These are phyloP conservation scores for Mechanitis messenoides DNA, from an alignment of 2,888 invertebrate genomes.

Conservation along the genomic window DNA sequence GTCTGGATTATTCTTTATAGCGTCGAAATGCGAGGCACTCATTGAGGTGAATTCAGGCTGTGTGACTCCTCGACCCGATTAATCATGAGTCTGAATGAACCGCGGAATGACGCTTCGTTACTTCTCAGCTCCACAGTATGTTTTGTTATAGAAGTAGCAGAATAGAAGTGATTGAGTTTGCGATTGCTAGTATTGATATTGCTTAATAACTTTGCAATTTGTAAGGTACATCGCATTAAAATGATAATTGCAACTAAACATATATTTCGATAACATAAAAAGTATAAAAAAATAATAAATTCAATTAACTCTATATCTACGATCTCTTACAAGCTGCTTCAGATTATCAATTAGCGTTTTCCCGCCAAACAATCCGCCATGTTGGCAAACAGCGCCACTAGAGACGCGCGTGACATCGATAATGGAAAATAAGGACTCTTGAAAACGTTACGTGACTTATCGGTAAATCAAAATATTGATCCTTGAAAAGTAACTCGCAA, in stretches of 20 bases:
- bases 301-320: constrained; percentile 10
- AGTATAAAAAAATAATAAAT: constrained; percentile 3
- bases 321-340: constrained; percentile 13
- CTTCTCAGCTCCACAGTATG: constrained; percentile 22
- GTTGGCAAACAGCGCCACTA: constrained; percentile 58
- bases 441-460: constrained; percentile 56
- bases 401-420: constrained; percentile 53
- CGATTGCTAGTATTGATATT: too few relatives aligned
- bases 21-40: constrained; percentile 70
- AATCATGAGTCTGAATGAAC: constrained; percentile 55
- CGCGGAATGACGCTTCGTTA: constrained; percentile 35
- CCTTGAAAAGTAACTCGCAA: constrained; percentile 25
- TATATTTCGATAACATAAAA: background rate
- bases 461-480: constrained; percentile 41
- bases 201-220: too few relatives aligned
- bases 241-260: background rate
- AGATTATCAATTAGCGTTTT: constrained; percentile 22
- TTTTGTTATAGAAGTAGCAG: background rate
- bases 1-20: constrained; percentile 72
- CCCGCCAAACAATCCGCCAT: constrained; percentile 24
- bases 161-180: too few relatives aligned
- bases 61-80: constrained; percentile 67
- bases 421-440: constrained; percentile 50
- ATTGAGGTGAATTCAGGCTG: constrained; percentile 68
- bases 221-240: too few relatives aligned